A percentile compares a stretch with the other conserved stretches of the same genome.
Evolutionary conservation across 1,140 invertebrate genomes (phyloP).

Genomic region (Drosophila malerkotliana): DNA sequence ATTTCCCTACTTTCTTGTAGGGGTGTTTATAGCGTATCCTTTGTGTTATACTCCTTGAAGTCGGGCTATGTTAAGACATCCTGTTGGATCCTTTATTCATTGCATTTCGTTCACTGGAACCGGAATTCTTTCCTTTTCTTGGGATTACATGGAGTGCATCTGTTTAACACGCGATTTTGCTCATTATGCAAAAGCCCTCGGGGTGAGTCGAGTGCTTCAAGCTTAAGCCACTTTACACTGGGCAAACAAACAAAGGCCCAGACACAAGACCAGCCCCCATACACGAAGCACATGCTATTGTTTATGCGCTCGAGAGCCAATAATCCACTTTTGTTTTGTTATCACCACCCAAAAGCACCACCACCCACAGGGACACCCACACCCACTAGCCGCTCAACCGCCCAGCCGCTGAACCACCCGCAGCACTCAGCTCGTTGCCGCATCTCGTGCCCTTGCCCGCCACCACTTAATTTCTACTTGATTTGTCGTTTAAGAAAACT

Average conservation of each 20-base stretch:
- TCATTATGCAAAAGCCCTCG: conserved; percentile 29
- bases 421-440: conserved; percentile 40
- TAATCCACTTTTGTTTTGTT: conserved; percentile 82
- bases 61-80: conserved; percentile 6
- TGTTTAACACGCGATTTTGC: conserved; percentile 5
- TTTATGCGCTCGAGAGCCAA: conserved; percentile 76
- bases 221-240: conserved; percentile 40
- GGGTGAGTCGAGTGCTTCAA: conserved; percentile 26
- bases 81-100: background rate
- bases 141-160: conserved; percentile 16
- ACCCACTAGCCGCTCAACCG: background rate
- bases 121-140: conserved; percentile 5
- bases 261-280: conserved; percentile 7
- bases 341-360: conserved; percentile 49
- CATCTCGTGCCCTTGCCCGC: conserved; percentile 44
- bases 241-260: conserved; percentile 42
- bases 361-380: background rate
- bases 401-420: conserved; percentile 2
- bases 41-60: conserved; percentile 47
- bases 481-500: conserved; percentile 83
- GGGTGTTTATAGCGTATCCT: conserved; percentile 15
- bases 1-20: conserved; percentile 45
- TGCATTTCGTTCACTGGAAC: conserved; percentile 1
- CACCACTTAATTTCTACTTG: conserved; percentile 83
- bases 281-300: conserved; percentile 43